Percentiles rank a stretch among this genome's conserved stretches.
These are phyloP conservation scores for Cremastinae sp. DNA, from an alignment of 2,888 invertebrate species.

Conservation along the genomic window DNA sequence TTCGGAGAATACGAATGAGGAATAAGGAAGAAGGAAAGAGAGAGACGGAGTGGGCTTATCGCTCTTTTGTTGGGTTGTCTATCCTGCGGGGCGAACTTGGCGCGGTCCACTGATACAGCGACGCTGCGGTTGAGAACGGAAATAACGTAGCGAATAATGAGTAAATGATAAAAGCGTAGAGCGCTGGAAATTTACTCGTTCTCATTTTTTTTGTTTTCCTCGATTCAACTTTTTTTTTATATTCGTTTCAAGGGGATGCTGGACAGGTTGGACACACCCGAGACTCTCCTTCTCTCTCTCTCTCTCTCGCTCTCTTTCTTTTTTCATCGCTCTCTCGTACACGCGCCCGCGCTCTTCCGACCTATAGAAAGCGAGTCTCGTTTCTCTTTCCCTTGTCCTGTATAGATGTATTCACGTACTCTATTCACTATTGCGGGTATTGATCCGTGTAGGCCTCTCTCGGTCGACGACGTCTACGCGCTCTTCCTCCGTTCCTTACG, in stretches of 20 bases:
- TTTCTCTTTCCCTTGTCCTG: slow-evolving; percentile 38
- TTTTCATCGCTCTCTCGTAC: too few species aligned
- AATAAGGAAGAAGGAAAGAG: slow-evolving; percentile 6
- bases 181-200: slow-evolving; percentile 28
- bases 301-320: too few species aligned
- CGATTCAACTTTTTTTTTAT: slow-evolving; percentile 23
- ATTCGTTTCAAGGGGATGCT: slow-evolving; percentile 51
- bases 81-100: too few species aligned
- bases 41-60: slow-evolving; percentile 39
- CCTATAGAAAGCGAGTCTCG: slow-evolving; percentile 13
- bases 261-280: slow-evolving; percentile 76
- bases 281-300: slow-evolving; percentile 58
- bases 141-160: slow-evolving; percentile 41
- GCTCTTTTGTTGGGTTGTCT: slow-evolving; percentile 13
- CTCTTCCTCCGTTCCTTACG: slow-evolving; percentile 33
- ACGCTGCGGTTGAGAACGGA: slow-evolving; percentile 40
- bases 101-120: too few species aligned
- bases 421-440: slow-evolving; percentile 72
- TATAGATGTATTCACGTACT: slow-evolving; percentile 43
- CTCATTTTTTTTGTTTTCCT: background rate
- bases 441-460: slow-evolving; percentile 70
- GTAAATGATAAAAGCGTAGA: slow-evolving; percentile 44
- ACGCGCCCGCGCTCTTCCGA: slow-evolving; percentile 46
- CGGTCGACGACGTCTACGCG: slow-evolving; percentile 42
- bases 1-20: slow-evolving; percentile 4